Evolutionary conservation across 2,797 vertebrate species (phyloP).

Genomic region (Premnoplex brunnescens): DNA sequence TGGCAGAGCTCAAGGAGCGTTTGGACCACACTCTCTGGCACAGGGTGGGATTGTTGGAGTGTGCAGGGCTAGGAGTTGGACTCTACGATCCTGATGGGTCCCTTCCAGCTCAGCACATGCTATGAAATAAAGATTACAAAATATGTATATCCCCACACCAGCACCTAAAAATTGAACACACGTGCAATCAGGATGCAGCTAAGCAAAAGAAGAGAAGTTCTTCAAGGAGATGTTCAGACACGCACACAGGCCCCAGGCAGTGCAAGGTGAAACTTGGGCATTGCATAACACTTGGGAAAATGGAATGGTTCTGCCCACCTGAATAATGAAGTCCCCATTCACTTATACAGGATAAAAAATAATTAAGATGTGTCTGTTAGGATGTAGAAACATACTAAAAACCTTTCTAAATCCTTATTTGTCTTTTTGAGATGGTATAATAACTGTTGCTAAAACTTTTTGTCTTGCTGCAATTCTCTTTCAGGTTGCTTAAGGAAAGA

Average conservation of each 20-base stretch:
- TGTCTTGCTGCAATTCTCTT: background rate
- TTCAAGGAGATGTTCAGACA: background rate
- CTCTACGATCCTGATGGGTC: background rate
- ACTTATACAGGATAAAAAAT: background rate
- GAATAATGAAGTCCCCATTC: background rate
- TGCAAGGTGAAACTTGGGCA: background rate
- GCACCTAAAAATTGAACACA: background rate
- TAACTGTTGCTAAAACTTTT: background rate
- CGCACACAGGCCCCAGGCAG: background rate
- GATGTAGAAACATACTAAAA: background rate
- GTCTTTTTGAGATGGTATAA: background rate
- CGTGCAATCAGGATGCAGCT: rapidly evolving
- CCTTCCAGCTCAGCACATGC: background rate
- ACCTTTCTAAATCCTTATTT: background rate
- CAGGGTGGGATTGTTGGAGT: background rate
- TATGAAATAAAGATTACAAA: background rate
- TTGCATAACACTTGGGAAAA: background rate
- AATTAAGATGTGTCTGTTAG: background rate
- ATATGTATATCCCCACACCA: background rate
- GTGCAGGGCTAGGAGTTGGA: too few species aligned
- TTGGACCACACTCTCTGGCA: background rate
- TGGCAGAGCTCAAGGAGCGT: background rate
- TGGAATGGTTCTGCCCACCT: background rate
- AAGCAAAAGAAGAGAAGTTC: background rate
- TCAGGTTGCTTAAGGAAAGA: background rate